A percentile compares a stretch with the other conserved stretches of the same genome.
Conservation (phyloP, 2,113 vertebrate genomes). For the Salvator merianae region DNA sequence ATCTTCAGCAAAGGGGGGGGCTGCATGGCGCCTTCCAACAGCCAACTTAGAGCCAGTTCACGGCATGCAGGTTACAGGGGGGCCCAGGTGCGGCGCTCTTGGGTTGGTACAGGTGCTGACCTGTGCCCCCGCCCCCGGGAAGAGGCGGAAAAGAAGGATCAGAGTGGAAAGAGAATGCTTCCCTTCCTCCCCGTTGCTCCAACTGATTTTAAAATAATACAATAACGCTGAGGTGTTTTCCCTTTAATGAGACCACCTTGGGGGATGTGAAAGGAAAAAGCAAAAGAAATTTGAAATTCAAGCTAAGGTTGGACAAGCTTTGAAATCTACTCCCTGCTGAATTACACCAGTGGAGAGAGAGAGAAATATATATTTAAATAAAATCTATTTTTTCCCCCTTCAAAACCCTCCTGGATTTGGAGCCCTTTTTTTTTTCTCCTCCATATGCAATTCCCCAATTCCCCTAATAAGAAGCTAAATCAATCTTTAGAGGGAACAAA, state of each 20-base stretch:
- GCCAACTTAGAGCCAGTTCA: no score
- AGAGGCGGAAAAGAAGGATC: background rate
- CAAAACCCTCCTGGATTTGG: constrained; percentile 39
- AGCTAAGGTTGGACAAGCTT: constrained; percentile 42
- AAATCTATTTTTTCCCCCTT: background rate
- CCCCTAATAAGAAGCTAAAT: constrained; percentile 63
- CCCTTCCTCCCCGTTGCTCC: constrained; percentile 38
- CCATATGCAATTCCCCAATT: constrained; percentile 52
- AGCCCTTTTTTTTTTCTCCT: background rate
- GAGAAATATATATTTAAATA: constrained; percentile 34
- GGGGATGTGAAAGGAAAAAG: constrained; percentile 40
- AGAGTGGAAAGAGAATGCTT: constrained; percentile 36
- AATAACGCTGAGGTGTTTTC: constrained; percentile 44
- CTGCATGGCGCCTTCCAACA: no score
- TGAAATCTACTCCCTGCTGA: constrained; percentile 49
- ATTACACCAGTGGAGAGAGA: constrained; percentile 26
- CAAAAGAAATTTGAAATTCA: constrained; percentile 44
- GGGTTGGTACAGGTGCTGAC: no score
- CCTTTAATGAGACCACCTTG: constrained; percentile 56
- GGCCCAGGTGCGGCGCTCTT: no score
- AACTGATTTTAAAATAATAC: constrained; percentile 57
- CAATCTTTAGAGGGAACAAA: constrained; percentile 63
- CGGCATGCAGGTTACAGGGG: no score
- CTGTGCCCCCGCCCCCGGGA: constrained; percentile 7
- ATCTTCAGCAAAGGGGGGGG: no score